Base-by-base conservation (phyloP, 2,888 invertebrate species). In the Pristionchus fissidentatus region DNA sequence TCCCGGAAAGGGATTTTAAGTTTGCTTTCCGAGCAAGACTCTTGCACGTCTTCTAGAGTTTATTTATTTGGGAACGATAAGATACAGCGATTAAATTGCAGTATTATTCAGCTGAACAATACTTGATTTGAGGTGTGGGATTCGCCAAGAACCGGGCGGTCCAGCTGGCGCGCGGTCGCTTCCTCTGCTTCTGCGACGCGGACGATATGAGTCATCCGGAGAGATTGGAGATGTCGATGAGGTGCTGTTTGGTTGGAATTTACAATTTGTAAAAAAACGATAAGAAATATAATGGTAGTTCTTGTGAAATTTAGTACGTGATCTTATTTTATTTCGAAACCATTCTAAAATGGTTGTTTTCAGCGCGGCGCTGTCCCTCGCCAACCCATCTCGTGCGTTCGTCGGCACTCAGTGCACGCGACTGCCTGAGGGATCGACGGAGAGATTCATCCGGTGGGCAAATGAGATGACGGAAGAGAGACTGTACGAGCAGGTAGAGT, bases 171-270 rank as follows among this genome's bases (percentile, higher is more conserved):
- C 93, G 89, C 62, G 96, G 95, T 1, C 90, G 93, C 83, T 96
- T 94, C 93, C 93, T 96, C 32, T 96, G 96, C 92, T 96, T 96
- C 93, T 95, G 95, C 93, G 96, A 96, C 93, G 94, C 96, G 87
- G 96, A 96, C 93, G 96, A 96, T 94, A 92, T 95, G 55, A 96
- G 96, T 95, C 91, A 94, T 84, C 94, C 94, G 10, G 93, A 94
- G 41, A 93, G 96, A 90, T 94, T 96, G 84, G 87, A 90, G 79
- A 90, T 81, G 8, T 46, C 38, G 15, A 22, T 62, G 19, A 62
- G 35, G 80, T 81, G n/a, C 1, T 26, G 15, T 26, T 57, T 29
- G 15, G 5, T 19, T 10, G 55, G 22, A 29, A 19, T 77, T 77
- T 46, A 49, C 19, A 15, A 49, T 49, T 49, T 62, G 3, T 32